Percentiles rank a stretch among this genome's conserved stretches.
Conservation (phyloP, 2,113 vertebrate species). For the Poecilia latipinna region DNA sequence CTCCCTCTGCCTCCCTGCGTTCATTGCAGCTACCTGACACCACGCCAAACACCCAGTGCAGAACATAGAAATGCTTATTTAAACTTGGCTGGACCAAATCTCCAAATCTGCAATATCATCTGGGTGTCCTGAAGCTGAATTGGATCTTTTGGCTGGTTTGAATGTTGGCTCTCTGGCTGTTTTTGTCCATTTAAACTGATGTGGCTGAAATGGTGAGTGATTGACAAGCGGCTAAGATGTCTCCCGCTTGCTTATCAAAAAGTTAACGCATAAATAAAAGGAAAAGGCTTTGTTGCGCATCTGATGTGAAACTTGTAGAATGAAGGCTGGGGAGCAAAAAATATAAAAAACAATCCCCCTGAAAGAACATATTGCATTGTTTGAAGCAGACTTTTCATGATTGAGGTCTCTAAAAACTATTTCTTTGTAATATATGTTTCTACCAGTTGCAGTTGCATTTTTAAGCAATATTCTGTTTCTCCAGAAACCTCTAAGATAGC, state of each 20-base stretch:
- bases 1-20: slow-evolving; percentile 79
- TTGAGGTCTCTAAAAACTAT: neutral
- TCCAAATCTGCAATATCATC: slow-evolving; percentile 75
- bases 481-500: no score
- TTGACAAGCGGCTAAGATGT: slow-evolving; percentile 73
- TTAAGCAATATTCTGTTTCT: neutral
- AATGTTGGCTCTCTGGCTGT: slow-evolving; percentile 54
- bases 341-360: neutral
- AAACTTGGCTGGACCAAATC: slow-evolving; percentile 76
- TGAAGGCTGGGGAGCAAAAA: slow-evolving; percentile 15
- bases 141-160: slow-evolving; percentile 51
- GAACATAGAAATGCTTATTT: slow-evolving; percentile 81
- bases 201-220: slow-evolving; percentile 63
- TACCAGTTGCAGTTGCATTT: neutral
- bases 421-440: neutral
- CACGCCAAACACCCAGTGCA: slow-evolving; percentile 82
- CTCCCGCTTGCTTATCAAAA: slow-evolving; percentile 73
- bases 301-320: slow-evolving; percentile 45
- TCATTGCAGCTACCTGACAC: slow-evolving; percentile 83
- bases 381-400: neutral
- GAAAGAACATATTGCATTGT: slow-evolving; percentile 2
- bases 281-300: slow-evolving; percentile 44
- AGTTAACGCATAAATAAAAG: slow-evolving; percentile 51
- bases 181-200: slow-evolving; percentile 68
- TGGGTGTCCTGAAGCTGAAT: slow-evolving; percentile 54